Conservation (phyloP, 2,797 vertebrate species). For the Hoplostethus mediterraneus region DNA sequence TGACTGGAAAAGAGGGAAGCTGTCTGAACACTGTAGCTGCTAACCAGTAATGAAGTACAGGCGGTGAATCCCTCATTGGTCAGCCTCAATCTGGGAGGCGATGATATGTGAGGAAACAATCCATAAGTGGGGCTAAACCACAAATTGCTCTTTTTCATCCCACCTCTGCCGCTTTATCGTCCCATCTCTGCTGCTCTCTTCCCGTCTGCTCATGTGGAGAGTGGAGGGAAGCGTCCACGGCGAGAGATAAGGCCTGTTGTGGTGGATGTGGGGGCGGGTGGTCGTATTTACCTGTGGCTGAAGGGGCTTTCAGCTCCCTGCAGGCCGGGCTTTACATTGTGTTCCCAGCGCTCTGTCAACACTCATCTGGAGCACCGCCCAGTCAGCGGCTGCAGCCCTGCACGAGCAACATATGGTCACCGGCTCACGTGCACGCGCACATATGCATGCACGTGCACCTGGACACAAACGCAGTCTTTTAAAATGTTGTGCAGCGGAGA, state of each 20-base stretch:
- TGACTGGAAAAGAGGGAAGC: slow-evolving; percentile 1
- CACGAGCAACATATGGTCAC: slow-evolving; percentile 43
- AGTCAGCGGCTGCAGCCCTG: slow-evolving; percentile 39
- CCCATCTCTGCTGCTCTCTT: neutral
- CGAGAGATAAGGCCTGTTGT: slow-evolving; percentile 50
- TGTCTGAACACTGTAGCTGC: too few species aligned
- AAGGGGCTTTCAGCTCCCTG: slow-evolving; percentile 65
- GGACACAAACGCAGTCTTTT: slow-evolving; percentile 24
- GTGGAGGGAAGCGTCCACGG: slow-evolving; percentile 31
- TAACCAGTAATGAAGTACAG: too few species aligned
- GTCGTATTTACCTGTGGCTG: slow-evolving; percentile 75
- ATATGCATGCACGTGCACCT: slow-evolving; percentile 29
- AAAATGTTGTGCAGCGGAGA: slow-evolving; percentile 21
- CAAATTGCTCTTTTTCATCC: slow-evolving; percentile 8
- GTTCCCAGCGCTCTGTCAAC: slow-evolving; percentile 62
- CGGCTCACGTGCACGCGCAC: slow-evolving; percentile 18
- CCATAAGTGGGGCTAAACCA: neutral
- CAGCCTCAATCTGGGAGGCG: neutral
- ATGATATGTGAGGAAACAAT: neutral
- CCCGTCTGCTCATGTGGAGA: neutral
- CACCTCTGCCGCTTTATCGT: slow-evolving; percentile 30
- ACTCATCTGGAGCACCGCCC: slow-evolving; percentile 46
- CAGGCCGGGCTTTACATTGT: slow-evolving; percentile 53
- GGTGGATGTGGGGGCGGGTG: slow-evolving; percentile 64
- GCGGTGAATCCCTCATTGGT: neutral